These are phyloP conservation scores for Synergus laeviventris DNA, from an alignment of 2,888 invertebrate species.

Conservation along the genomic window DNA sequence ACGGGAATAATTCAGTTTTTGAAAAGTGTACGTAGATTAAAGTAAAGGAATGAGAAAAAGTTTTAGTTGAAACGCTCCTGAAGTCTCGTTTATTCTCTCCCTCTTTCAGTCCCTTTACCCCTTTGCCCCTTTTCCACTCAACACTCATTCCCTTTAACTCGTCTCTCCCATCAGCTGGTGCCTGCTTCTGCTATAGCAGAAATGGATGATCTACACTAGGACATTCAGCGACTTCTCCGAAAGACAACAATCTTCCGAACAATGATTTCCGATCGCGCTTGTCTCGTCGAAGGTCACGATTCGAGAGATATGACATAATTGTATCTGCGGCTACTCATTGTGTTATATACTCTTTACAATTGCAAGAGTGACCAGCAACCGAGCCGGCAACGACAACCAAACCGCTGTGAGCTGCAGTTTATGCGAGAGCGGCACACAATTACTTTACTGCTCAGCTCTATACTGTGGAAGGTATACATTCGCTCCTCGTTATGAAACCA, in stretches of 20 bases:
- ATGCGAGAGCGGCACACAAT: neutral
- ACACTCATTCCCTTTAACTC: constrained; percentile 41
- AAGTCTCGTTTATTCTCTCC: constrained; percentile 28
- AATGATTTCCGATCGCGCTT: constrained; percentile 11
- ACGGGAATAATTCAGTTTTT: no score
- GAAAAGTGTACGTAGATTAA: no score
- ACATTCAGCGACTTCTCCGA: neutral
- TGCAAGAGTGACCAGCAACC: neutral
- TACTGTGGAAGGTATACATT: neutral
- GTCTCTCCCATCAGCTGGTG: constrained; percentile 51
- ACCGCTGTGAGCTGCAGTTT: neutral
- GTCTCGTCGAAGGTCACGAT: neutral
- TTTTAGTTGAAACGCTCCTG: constrained; percentile 17
- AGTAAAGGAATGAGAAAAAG: neutral
- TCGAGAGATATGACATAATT: neutral
- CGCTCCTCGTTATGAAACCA: neutral
- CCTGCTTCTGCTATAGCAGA: constrained; percentile 54
- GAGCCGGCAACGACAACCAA: neutral
- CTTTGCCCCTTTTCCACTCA: no score
- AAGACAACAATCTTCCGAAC: constrained; percentile 11
- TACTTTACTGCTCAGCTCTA: neutral
- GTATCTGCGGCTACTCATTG: neutral
- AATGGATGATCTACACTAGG: constrained; percentile 30
- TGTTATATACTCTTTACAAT: neutral
- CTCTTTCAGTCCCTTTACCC: constrained; percentile 37